phyloP scores from a whole-genome alignment of 2,888 invertebrate genomes.

The Leptinotarsa haldemani region DNA sequence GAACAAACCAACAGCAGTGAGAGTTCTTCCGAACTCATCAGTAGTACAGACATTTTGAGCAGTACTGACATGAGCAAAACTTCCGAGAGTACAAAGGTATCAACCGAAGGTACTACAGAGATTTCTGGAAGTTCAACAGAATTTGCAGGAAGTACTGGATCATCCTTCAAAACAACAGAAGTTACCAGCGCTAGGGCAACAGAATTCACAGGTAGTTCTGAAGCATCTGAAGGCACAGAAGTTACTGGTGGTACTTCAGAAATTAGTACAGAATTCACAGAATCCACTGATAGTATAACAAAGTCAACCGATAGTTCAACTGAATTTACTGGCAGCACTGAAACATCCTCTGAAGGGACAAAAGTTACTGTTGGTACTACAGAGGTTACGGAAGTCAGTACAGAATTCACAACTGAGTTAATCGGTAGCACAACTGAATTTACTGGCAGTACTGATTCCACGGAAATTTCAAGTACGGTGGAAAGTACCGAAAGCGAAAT shows the following conservation, averaged over 20 bases:
- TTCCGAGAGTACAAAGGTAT: too few species aligned
- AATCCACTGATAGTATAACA: constrained; percentile 27
- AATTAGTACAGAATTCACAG: background rate
- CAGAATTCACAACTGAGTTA: constrained; percentile 26
- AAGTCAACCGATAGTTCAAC: constrained; percentile 35
- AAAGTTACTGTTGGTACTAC: constrained; percentile 39
- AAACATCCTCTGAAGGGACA: constrained; percentile 41
- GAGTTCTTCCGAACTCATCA: too few species aligned
- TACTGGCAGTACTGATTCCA: constrained; percentile 42
- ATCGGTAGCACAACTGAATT: constrained; percentile 39
- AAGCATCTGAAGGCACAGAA: constrained; percentile 20
- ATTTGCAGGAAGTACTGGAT: constrained; percentile 33
- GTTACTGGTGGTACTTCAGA: background rate
- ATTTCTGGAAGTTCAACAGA: constrained; percentile 36
- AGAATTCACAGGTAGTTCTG: constrained; percentile 31
- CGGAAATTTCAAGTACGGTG: constrained; percentile 44
- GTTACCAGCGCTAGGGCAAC: constrained; percentile 34
- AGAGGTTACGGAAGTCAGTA: constrained; percentile 36
- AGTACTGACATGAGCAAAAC: too few species aligned
- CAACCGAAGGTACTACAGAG: constrained; percentile 8
- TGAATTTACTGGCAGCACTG: constrained; percentile 40
- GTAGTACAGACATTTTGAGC: too few species aligned
- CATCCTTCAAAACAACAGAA: background rate
- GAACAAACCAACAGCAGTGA: too few species aligned
- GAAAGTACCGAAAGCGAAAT: constrained; percentile 37